Evolutionary conservation across 1,140 invertebrate species (phyloP), one percentile per base, ranked within the genome.

Genomic region (Trinorchestia longiramus): DNA sequence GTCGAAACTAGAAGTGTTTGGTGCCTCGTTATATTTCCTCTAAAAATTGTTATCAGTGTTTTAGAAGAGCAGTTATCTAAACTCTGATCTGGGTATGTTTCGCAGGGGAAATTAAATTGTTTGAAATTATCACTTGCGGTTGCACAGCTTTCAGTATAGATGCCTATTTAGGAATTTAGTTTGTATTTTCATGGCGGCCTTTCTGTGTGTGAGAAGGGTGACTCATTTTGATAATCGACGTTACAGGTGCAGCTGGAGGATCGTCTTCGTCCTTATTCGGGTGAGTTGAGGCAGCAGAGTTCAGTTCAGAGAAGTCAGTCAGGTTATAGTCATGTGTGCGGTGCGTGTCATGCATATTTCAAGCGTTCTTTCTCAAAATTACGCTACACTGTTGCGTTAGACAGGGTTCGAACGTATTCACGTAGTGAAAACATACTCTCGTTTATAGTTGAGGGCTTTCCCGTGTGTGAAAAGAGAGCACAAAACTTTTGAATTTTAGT

Each of bases 211-310:
- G 36, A 3, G 11, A 77, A 77, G 15, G 36, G 36, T 77, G 62
- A 77, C 3, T 77, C 3, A 77, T 15, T 77, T 36, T 77, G 62
- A 36, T 23, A 36, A 19, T 36, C 8, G 11, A 36, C 1, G 28
- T 53, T 53, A 11, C 47, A 77, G 62, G 62, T 77, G 62, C 15
- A 11, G 62, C 15, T 42, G 88, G 88, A 42, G 88, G 41, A 43
- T 90, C 88, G 43, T 90, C 88, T 90, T 90, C 88, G 41, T 90
- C 88, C 88, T 19, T 90, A 36, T 90, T 90, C 43, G 88, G 88
- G n/a, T 41, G 41, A 90, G n/a, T 23, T 23, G 62, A 77, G 8
- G 62, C 62, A 23, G 8, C 62, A 23, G 11, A 36, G 1, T 28
- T 19, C 28, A 3, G 62, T 77, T 36, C 19, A 28, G 15, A 36